Evolutionary conservation across 2,797 vertebrate genomes (phyloP), one percentile per base, ranked within the genome.

Genomic region (Danio kyathit): DNA sequence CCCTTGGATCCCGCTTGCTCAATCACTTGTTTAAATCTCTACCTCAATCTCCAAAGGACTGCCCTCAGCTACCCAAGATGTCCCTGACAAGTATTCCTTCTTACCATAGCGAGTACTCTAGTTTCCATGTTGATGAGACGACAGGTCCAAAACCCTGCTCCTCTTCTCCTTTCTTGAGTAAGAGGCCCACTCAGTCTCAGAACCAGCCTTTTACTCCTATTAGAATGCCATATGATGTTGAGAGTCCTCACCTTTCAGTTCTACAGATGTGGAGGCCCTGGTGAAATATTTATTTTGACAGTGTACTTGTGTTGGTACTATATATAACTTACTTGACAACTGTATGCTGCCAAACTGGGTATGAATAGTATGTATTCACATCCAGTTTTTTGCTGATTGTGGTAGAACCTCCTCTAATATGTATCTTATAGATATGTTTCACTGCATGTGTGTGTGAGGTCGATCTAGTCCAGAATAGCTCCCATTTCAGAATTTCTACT

Each of bases 391-490:
- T 91, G 87, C 92, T 80, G 80, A 77, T 84, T 91, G 87, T 92
- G 85, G 91, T 95, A 96, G 95, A 89, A 90, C 87, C 84, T 93
- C 89, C 89, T 90, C 89, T 90, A 83, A 90, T 79, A 96, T 96
- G 95, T 97, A 97, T 96, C 96, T 96, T 96, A 97, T 97, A 97
- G 96, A 97, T 96, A 96, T 96, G 93, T 87, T 93, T 94, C 93
- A 95, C 94, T 94, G 92, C 94, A 95, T 93, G 95, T 91, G 92
- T 91, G 92, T 88, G 79, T 93, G 95, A 95, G 94, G 89, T 94
- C 74, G 83, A 90, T 88, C 91, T 93, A 94, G 86, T 95, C 94
- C 94, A 86, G 89, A 80, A 84, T 87, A 88, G 77, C 49, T 73
- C 57, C 90, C 85, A 85, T 89, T 90, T 82, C 94, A 95, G 93